phyloP scores from a whole-genome alignment of 2,888 invertebrate species.

The Caenorhabditis doughertyi region DNA sequence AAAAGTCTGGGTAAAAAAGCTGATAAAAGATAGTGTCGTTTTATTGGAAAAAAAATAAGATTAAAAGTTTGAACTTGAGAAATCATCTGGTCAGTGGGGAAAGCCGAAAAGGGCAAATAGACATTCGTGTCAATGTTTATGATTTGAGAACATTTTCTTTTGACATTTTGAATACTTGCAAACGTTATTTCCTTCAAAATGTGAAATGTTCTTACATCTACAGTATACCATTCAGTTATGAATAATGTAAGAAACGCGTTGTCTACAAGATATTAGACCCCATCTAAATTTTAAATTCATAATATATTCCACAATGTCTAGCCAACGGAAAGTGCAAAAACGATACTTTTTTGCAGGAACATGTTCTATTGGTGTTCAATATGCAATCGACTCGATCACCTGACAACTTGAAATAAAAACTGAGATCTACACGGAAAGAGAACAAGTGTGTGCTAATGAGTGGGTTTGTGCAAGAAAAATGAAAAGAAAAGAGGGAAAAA shows the following conservation, averaged over 20 bases:
- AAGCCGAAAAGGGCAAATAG: neutral
- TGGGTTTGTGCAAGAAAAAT: constrained; percentile 32
- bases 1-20: neutral
- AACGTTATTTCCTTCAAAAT: no score
- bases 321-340: neutral
- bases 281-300: neutral
- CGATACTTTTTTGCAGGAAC: neutral
- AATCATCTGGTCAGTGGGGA: constrained; percentile 2
- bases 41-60: constrained; percentile 15
- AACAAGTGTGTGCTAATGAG: constrained; percentile 43
- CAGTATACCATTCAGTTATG: no score
- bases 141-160: neutral
- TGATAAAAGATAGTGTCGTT: neutral
- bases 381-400: constrained; percentile 15
- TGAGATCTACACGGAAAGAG: constrained; percentile 13
- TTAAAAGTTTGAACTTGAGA: constrained; percentile 5
- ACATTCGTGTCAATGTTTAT: neutral
- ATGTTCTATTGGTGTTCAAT: constrained; percentile 26
- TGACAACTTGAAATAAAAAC: constrained; percentile 29
- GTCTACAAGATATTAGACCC: no score
- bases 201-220: no score
- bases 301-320: neutral
- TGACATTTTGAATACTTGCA: neutral
- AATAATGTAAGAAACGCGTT: no score
- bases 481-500: constrained; percentile 9